A percentile compares a stretch with the other conserved stretches of the same genome.
Evolutionary conservation across 2,888 invertebrate species (phyloP).

Genomic region (Athetis lepigone): DNA sequence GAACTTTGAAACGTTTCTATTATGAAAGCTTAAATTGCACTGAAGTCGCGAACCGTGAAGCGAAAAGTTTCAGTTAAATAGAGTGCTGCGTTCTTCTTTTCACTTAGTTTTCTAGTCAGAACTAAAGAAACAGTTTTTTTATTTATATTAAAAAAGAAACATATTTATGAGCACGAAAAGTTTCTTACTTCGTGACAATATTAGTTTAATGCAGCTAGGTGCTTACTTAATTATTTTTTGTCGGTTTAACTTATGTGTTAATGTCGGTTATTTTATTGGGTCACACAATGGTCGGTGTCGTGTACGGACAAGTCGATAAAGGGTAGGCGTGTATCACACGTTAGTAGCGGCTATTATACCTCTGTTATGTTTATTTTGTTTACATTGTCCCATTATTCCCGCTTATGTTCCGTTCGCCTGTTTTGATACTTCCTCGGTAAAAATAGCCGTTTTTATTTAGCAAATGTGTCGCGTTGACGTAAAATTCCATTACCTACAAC

Average conservation of each 20-base stretch:
- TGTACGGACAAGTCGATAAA: conserved; percentile 76
- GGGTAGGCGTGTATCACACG: conserved; percentile 74
- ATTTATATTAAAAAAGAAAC: conserved; percentile 36
- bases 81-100: conserved; percentile 67
- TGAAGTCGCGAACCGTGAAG: conserved; percentile 76
- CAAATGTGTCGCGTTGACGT: conserved; percentile 64
- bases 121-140: conserved; percentile 12
- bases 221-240: conserved; percentile 29
- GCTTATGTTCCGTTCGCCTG: conserved; percentile 70
- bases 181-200: conserved; percentile 18
- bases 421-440: conserved; percentile 66
- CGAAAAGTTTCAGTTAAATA: conserved; percentile 76
- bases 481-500: conserved; percentile 53
- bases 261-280: conserved; percentile 76
- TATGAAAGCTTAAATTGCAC: conserved; percentile 79
- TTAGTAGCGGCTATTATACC: conserved; percentile 71
- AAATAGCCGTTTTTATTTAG: conserved; percentile 71
- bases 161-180: conserved; percentile 19
- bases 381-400: conserved; percentile 75
- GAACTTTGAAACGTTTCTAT: conserved; percentile 67
- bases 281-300: conserved; percentile 74
- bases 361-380: conserved; percentile 75
- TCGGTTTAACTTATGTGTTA: conserved; percentile 62
- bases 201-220: conserved; percentile 35
- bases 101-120: conserved; percentile 53